These are phyloP conservation scores for Lemur catta DNA, from an alignment of 2,797 vertebrate species.

Conservation along the genomic window DNA sequence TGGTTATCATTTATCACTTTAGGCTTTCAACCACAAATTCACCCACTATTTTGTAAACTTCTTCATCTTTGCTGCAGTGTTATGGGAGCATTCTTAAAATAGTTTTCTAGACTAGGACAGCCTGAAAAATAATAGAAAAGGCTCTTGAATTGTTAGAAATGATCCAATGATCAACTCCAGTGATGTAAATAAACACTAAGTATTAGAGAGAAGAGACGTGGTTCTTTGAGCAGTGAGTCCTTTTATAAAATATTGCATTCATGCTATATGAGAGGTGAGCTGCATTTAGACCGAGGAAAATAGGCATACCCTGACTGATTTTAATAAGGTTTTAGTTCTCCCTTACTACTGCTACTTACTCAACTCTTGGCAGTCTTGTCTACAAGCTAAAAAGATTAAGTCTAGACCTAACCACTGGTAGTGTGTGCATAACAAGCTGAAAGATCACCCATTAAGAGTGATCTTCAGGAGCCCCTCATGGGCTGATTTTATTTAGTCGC, in stretches of 20 bases:
- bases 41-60: conserved; percentile 55
- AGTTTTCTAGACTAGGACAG: conserved; percentile 38
- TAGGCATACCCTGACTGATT: conserved; percentile 33
- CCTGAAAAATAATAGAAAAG: conserved; percentile 39
- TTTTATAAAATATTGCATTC: conserved; percentile 49
- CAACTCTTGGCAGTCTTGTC: conserved; percentile 31
- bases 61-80: conserved; percentile 29
- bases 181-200: conserved; percentile 33
- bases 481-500: conserved; percentile 44
- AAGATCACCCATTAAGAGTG: conserved; percentile 29
- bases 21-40: conserved; percentile 66
- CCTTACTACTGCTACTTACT: background rate
- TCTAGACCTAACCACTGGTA: conserved; percentile 28
- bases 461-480: background rate
- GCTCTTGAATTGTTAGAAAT: conserved; percentile 28
- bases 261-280: conserved; percentile 36
- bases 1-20: conserved; percentile 76
- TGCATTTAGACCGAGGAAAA: conserved; percentile 41
- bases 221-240: conserved; percentile 33
- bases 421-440: background rate
- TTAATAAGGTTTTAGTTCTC: conserved; percentile 48
- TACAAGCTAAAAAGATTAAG: conserved; percentile 49
- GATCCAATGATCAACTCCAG: background rate
- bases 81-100: conserved; percentile 37
- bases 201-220: background rate